Evolutionary conservation across 1,140 invertebrate species (phyloP), one percentile per base, ranked within the genome.

Genomic region (Patella vulgata): DNA sequence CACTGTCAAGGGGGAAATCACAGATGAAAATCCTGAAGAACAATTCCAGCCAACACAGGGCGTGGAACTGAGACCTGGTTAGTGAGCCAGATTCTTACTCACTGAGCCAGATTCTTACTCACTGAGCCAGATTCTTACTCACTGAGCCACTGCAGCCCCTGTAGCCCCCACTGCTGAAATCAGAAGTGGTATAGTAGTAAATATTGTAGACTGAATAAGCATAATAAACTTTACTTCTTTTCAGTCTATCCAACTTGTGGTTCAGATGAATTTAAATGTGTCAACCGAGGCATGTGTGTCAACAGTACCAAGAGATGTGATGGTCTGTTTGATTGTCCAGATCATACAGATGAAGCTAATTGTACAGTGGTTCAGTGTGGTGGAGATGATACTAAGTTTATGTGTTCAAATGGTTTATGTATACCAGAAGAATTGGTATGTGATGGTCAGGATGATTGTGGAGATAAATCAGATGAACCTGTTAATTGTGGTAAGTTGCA

Each of bases 281-380:
- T 76, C 89, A 89, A 88, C 25, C 97, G 96, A 77, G 92, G 93
- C 4, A 87, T 94, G 0, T 98, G 96, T 78, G 91, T 99, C 57
- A 92, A 89, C 0, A 90, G 89, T 63, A 89, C 90, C 2, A 97
- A 95, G 94, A 86, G 89, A 68, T 95, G 93, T 81, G 92, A 96
- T 73, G 93, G 93, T 0, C 79, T 88, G 44, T 86, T 89, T 71
- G 96, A 98, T 82, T 98, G 96, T 83, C 48, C 31, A 5, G 71
- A 75, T 31, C 60, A 70, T 27, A 63, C 64, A 1, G 78, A 80
- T 88, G 75, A 77, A 40, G 40, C 31, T 1, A 53, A 70, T 47
- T 77, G 74, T 61, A 42, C 66, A 52, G 23, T 28, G 12, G 55
- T 47, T 9, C 30, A 42, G n/a, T 68, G 64, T 36, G 30, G 27